phyloP scores from a whole-genome alignment of 2,113 vertebrate genomes.

The Alaudala cheleensis region DNA sequence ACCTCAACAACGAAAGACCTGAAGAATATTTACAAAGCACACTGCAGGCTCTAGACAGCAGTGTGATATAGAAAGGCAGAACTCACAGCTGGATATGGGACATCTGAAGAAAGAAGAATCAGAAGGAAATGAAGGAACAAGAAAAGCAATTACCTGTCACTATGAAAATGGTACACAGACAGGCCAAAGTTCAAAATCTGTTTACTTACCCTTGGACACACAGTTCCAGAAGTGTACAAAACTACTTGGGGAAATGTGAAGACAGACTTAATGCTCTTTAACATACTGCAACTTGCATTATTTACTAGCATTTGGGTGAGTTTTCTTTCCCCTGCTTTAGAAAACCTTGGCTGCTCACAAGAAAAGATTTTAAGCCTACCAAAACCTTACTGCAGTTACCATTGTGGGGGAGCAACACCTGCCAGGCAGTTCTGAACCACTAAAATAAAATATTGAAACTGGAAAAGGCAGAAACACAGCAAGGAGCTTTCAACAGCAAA shows the following conservation, averaged over 20 bases:
- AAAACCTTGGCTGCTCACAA: not conserved
- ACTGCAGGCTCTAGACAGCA: not conserved
- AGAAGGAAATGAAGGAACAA: not conserved
- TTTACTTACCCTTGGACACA: not conserved
- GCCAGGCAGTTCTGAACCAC: not conserved
- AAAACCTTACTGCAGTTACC: not conserved
- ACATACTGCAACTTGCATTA: not conserved
- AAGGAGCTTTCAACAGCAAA: not conserved
- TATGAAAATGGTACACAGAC: not conserved
- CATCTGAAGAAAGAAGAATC: not conserved
- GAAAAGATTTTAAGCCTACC: not conserved
- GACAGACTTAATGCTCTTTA: not conserved
- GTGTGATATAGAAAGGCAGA: not conserved
- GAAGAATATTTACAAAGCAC: not conserved
- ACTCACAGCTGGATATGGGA: not conserved
- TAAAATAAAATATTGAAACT: not conserved
- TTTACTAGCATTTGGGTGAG: not conserved
- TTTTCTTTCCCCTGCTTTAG: not conserved
- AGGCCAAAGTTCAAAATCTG: not conserved
- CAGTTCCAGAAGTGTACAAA: not conserved
- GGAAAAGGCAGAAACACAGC: not conserved
- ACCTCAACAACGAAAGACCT: not conserved
- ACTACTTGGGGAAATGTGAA: not conserved
- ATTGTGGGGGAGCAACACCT: not conserved
- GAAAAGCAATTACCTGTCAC: not conserved